Evolutionary conservation across 1,140 invertebrate species (phyloP), one percentile per base, ranked within the genome.

Genomic region (Rhopalosiphum maidis): DNA sequence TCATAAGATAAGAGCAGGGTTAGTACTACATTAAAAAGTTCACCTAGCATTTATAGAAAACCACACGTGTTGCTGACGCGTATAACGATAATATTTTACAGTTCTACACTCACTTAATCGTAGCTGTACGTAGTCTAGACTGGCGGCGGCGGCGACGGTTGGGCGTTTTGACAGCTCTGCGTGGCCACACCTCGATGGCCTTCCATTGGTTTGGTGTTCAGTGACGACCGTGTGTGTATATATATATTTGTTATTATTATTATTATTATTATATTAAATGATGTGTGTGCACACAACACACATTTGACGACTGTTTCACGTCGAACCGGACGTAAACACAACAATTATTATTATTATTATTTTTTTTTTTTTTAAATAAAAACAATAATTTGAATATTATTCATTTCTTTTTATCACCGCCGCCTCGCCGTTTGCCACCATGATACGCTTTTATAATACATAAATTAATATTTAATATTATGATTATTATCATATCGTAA

Each of bases 181-280:
- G 90, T 91, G 21, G 90, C 90, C 90, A 91, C 90, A 91, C 90
- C 90, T 91, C 46, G 68, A 91, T 48, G 68, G 18, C 77, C 90
- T 91, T 91, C 90, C 77, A 91, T 91, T 91, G 90, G 90, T 91
- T 91, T 91, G 60, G 48, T 77, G 30, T 82, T 91, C 68, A 30
- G n/a, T 11, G 90, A 55, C 89, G 55, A 68, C 37, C 25, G 55
- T 68, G 41, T 48, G 15, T 41, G 1, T 25, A 41, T 41, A 41
- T 41, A 68, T 77, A 77, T 37, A 37, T 21, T 35, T 35, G 21
- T 82, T 35, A 82, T 82, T 35, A 37, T 37, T 83, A 41, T 41
- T 43, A 83, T 83, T 41, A 41, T 41, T 37, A 83, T 83, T 85
- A 85, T 41, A 85, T 25, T 15, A 85, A 25, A 85, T 85, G 41